A percentile compares a stretch with the other conserved stretches of the same genome.
Evolutionary conservation across 2,113 vertebrate species (phyloP).

Genomic region (Podilymbus podiceps): DNA sequence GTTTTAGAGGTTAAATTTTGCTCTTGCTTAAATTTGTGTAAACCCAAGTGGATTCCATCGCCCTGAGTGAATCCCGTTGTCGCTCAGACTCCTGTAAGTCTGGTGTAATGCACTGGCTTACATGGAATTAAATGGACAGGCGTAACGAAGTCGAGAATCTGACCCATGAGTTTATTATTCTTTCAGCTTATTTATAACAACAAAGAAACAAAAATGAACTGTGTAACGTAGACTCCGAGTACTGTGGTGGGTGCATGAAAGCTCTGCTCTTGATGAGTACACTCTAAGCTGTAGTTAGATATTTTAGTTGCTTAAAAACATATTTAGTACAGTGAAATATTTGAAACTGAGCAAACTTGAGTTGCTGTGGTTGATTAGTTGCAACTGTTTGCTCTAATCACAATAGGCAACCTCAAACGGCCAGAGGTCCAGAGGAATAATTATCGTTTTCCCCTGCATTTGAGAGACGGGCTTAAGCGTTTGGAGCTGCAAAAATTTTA

Average conservation of each 20-base stretch:
- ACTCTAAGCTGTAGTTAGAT: neutral
- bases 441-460: neutral
- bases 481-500: neutral
- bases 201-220: neutral
- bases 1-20: neutral
- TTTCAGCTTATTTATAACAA: neutral
- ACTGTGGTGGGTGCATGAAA: neutral
- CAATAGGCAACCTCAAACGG: neutral
- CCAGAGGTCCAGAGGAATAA: neutral
- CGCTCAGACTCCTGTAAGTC: neutral
- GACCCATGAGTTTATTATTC: neutral
- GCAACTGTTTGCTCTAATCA: neutral
- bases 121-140: neutral
- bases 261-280: neutral
- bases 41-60: neutral
- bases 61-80: neutral
- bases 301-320: neutral
- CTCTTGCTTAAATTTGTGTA: neutral
- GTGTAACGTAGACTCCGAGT: fast-evolving
- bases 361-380: neutral
- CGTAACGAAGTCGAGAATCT: neutral
- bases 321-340: neutral
- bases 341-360: neutral
- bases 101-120: neutral
- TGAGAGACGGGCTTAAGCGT: neutral